phyloP scores from a whole-genome alignment of 2,888 invertebrate genomes.

The Tryphoninae sp. region DNA sequence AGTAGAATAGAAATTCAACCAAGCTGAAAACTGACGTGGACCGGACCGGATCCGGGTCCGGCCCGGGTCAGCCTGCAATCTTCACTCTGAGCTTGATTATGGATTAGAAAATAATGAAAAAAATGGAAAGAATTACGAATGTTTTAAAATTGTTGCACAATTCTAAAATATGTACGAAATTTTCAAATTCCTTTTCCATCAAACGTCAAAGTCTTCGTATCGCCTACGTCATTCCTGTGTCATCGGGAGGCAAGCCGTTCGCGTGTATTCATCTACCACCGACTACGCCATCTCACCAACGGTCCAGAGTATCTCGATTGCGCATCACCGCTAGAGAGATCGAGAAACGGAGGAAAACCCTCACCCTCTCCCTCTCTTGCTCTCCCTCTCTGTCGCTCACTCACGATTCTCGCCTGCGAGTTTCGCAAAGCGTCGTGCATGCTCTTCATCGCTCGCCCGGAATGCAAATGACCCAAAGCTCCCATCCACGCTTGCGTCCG shows the following conservation, averaged over 20 bases:
- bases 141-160: background rate
- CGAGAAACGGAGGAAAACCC: background rate
- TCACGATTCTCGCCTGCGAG: conserved; percentile 22
- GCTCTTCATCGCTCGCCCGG: conserved; percentile 20
- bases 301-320: background rate
- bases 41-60: too few species aligned
- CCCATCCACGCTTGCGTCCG: background rate
- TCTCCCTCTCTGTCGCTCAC: conserved; percentile 20
- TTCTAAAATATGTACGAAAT: background rate
- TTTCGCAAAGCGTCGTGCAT: conserved; percentile 23
- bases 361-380: background rate
- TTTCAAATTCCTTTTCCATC: background rate
- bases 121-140: too few species aligned
- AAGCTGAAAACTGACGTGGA: too few species aligned
- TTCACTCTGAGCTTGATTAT: too few species aligned
- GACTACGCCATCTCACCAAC: background rate
- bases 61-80: too few species aligned
- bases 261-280: background rate
- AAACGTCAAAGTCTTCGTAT: too few species aligned
- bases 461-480: conserved; percentile 53
- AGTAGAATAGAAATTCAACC: too few species aligned
- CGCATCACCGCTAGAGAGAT: background rate
- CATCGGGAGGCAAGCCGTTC: background rate
- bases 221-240: background rate
- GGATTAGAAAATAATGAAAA: too few species aligned